These are phyloP conservation scores for Caloenas nicobarica DNA, from an alignment of 2,113 vertebrate species.

Conservation along the genomic window DNA sequence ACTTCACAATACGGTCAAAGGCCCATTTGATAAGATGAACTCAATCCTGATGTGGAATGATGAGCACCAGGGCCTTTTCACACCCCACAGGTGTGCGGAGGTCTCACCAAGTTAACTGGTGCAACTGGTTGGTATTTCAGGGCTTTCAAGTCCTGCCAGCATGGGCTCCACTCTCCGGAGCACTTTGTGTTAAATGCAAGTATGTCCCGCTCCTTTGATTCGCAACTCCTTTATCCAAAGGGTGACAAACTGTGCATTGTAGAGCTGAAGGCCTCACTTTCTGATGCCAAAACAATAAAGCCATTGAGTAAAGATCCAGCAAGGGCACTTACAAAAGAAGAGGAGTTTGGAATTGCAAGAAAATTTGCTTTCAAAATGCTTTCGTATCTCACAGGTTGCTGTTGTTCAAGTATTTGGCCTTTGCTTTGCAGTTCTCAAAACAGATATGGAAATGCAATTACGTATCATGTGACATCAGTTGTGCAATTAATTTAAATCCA, in stretches of 20 bases:
- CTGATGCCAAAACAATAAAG: slow-evolving; percentile 32
- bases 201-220: not conserved
- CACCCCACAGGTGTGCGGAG: slow-evolving; percentile 43
- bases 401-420: not conserved
- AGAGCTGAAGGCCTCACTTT: not conserved
- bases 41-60: slow-evolving; percentile 54
- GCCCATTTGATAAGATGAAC: slow-evolving; percentile 71
- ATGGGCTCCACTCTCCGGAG: not conserved
- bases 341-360: not conserved
- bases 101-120: slow-evolving; percentile 27
- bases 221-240: not conserved
- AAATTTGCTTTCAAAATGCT: not conserved
- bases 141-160: slow-evolving; percentile 26
- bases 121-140: not conserved
- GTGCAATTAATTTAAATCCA: not conserved
- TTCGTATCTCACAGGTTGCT: not conserved
- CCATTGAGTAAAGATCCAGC: not conserved
- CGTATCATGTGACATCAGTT: not conserved
- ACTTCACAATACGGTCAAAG: slow-evolving; percentile 54
- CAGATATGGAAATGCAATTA: not conserved
- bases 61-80: slow-evolving; percentile 61
- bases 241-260: slow-evolving; percentile 26
- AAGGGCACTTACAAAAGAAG: not conserved
- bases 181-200: not conserved
- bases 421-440: not conserved